Conservation (phyloP, 2,113 vertebrate genomes). For the Parotia lawesii region DNA sequence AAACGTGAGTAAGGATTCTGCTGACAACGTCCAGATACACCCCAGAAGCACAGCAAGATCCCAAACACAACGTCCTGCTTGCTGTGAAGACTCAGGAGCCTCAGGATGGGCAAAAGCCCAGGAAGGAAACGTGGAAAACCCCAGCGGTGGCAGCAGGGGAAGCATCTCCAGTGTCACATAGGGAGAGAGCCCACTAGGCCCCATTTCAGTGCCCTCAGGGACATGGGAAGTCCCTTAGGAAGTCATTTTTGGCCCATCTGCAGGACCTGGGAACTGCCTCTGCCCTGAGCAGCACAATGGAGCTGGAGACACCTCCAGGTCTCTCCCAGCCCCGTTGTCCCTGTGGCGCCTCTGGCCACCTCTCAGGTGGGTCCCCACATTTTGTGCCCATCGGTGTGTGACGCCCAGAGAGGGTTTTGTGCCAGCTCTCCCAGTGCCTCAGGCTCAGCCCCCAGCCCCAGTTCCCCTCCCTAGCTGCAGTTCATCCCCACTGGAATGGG, state of each 20-base stretch:
- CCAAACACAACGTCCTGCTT: fast-evolving
- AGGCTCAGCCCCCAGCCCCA: neutral
- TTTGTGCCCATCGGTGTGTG: neutral
- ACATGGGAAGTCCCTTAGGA: too few species aligned
- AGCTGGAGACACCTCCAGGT: neutral
- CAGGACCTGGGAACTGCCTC: neutral
- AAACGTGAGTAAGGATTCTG: neutral
- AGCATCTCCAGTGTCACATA: neutral
- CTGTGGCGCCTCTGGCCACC: neutral
- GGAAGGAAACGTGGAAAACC: neutral
- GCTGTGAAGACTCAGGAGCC: neutral
- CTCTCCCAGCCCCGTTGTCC: neutral
- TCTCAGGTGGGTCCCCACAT: neutral
- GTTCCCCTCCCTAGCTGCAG: neutral
- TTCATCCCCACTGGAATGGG: neutral
- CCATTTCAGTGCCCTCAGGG: neutral
- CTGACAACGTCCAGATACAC: fast-evolving
- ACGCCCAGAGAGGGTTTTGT: neutral
- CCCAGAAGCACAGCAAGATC: neutral
- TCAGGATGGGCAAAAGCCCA: fast-evolving
- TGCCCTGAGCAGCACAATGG: neutral
- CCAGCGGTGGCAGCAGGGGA: neutral
- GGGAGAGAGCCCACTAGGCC: neutral
- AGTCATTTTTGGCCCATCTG: neutral
- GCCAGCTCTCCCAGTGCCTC: neutral